These are phyloP conservation scores for Andrena praecox DNA, from an alignment of 2,888 invertebrate genomes.

Conservation along the genomic window DNA sequence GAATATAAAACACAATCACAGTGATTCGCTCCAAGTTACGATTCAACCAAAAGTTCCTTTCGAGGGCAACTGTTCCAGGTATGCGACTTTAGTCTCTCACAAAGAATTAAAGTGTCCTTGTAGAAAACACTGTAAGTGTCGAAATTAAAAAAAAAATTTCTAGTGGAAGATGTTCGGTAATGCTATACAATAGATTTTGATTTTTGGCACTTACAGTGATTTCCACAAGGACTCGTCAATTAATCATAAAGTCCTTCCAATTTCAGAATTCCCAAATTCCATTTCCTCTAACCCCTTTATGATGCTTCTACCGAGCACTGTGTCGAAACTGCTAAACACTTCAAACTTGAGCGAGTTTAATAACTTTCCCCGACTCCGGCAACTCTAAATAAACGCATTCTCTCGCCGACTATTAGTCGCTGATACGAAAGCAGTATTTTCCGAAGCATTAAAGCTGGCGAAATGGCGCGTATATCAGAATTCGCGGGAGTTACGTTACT, in stretches of 20 bases:
- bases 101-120: no score
- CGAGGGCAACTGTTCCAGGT: neutral
- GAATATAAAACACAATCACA: no score
- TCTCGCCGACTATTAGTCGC: constrained; percentile 10
- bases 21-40: no score
- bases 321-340: neutral
- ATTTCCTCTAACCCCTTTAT: neutral
- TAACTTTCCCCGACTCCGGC: neutral
- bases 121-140: no score
- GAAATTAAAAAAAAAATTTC: no score
- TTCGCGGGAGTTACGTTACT: constrained; percentile 9
- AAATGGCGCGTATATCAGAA: constrained; percentile 12
- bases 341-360: neutral
- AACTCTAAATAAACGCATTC: neutral
- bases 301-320: neutral
- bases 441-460: neutral
- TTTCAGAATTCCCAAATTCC: neutral
- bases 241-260: neutral
- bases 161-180: no score
- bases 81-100: no score
- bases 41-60: no score
- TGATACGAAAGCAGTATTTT: constrained; percentile 23
- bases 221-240: no score
- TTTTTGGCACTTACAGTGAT: no score
- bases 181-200: no score